Percentiles rank a stretch among this genome's conserved stretches.
Evolutionary conservation across 2,113 vertebrate species (phyloP).

Genomic region (Anoura caudifer): DNA sequence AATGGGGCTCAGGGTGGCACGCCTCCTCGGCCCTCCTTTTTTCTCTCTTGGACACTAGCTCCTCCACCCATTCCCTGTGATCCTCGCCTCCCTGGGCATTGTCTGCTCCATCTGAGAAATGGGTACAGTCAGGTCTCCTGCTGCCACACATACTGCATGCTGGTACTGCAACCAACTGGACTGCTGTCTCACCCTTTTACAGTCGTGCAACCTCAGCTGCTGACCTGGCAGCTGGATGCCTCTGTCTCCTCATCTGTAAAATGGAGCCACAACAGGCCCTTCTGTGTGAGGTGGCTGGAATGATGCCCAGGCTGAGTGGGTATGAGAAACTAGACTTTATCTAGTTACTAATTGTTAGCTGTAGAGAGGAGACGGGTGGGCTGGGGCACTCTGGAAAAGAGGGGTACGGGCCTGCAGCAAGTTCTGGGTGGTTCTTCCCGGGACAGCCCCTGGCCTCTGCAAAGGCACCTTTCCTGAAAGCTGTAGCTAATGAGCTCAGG

Average conservation of each 20-base stretch:
- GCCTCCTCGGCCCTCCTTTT: not conserved
- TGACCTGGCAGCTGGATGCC: not conserved
- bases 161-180: not conserved
- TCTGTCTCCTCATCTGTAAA: not conserved
- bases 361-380: not conserved
- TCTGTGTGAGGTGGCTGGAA: too few relatives aligned
- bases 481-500: not conserved
- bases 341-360: too few relatives aligned
- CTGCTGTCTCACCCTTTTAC: not conserved
- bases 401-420: not conserved
- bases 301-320: too few relatives aligned
- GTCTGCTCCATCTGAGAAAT: not conserved
- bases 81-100: not conserved
- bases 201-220: not conserved
- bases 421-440: not conserved
- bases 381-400: not conserved
- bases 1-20: not conserved
- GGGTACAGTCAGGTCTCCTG: not conserved
- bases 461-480: not conserved
- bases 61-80: not conserved
- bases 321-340: too few relatives aligned
- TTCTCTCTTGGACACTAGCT: not conserved
- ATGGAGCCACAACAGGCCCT: not conserved
- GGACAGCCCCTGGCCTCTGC: not conserved
- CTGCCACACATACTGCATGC: not conserved